Conservation (phyloP, 2,113 vertebrate species). For the Alces alces region DNA sequence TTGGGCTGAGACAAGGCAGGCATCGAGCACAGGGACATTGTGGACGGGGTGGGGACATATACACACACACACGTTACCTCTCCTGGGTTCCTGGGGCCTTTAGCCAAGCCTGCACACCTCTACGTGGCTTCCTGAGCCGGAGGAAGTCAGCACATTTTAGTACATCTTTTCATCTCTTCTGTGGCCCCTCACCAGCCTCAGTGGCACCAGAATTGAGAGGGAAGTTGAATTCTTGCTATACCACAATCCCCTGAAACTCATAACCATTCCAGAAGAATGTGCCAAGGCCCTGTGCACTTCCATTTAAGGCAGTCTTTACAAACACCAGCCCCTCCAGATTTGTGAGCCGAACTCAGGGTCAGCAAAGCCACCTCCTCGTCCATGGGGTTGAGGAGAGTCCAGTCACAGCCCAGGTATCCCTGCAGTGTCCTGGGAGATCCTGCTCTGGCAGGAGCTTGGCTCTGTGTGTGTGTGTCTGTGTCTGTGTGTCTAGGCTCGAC, state of each 20-base stretch:
- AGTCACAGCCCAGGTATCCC: background rate
- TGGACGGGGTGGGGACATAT: accelerated
- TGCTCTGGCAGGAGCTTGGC: background rate
- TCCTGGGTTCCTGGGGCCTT: background rate
- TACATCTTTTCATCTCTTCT: background rate
- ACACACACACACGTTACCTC: too few relatives aligned
- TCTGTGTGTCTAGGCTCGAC: background rate
- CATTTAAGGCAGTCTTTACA: background rate
- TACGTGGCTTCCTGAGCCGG: background rate
- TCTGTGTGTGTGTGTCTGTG: too few relatives aligned
- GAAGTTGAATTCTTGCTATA: background rate
- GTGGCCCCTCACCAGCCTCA: background rate
- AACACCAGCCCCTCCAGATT: background rate
- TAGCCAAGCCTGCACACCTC: background rate
- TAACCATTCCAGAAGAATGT: background rate
- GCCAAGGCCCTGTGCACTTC: background rate
- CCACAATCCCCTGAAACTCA: background rate
- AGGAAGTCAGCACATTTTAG: background rate
- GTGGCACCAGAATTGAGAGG: background rate
- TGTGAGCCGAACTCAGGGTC: background rate
- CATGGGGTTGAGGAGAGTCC: background rate
- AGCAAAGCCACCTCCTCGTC: background rate
- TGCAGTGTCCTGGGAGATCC: background rate
- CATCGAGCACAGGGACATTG: background rate
- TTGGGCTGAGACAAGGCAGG: background rate